Base-by-base conservation (phyloP, 2,113 vertebrate species). In the Butorides virescens region DNA sequence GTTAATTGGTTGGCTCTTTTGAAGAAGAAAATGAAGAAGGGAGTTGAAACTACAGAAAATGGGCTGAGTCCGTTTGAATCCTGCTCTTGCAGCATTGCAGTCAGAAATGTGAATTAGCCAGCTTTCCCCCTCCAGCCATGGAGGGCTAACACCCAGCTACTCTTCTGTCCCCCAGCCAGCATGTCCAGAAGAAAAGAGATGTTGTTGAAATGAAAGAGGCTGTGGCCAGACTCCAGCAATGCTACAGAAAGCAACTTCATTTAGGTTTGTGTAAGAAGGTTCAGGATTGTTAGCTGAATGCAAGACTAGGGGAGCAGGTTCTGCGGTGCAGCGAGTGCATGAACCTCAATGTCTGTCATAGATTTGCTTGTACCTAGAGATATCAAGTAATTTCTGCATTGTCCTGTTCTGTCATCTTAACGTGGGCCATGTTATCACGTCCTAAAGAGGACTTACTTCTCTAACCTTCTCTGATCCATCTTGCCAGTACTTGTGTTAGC, bases 161-260 rank as follows among this genome's bases (percentile, higher is more conserved):
- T 46, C n/a, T n/a, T 80, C 63, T 0, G 1, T 6, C 22, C 11
- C 10, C 1, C 2, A 80, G 10, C 15, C 42, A 72, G 15, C 23
- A 42, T 11, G 20, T 19, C 19, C 59, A 81, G 55, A 84, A 61
- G 14, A 79, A n/a, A 29, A 14, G 6, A 67, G 15, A 34, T 27
- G 44, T 18, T 50, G 19, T 25, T 70, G 63, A 90, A 80, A 62
- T 7, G 20, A 55, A 61, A 87, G 29, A 14, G 3, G 7, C 32
- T 23, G 15, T 77, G 53, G 42, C 30, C 58, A 32, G 34, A 37
- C 15, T 75, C 36, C 7, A 20, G 53, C 32, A 63, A 20, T 3
- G 0, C n/a, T 47, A 16, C 2, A 55, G 32, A 75, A 78, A 62
- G 13, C 37, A 68, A 23, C 29, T 72, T 39, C 53, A 47, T 42